phyloP scores from a whole-genome alignment of 2,113 vertebrate species.

The Spilogale gracilis region DNA sequence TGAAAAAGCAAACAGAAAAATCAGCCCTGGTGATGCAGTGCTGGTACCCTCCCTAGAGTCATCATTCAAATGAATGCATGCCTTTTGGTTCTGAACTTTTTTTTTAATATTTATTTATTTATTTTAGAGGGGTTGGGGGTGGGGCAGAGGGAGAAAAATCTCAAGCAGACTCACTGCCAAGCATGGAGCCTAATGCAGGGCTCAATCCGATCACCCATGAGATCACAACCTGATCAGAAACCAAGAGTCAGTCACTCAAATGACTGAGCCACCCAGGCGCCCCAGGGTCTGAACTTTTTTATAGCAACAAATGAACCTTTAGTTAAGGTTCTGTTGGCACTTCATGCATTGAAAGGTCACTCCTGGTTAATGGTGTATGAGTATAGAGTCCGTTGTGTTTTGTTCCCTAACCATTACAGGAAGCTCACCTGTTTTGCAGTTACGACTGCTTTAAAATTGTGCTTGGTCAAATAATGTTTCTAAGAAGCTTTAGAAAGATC shows the following conservation, averaged over 20 bases:
- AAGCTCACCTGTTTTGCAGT: constrained; percentile 54
- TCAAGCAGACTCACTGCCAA: background rate
- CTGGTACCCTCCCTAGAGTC: constrained; percentile 3
- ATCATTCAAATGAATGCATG: constrained; percentile 50
- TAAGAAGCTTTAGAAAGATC: constrained; percentile 73
- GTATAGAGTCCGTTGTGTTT: constrained; percentile 39
- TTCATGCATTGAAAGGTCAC: constrained; percentile 76
- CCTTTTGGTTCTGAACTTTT: constrained; percentile 37
- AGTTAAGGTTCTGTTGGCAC: constrained; percentile 56
- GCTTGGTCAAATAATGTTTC: constrained; percentile 60
- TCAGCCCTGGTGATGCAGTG: background rate
- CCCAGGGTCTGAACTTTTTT: constrained; percentile 13
- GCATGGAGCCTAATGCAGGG: background rate
- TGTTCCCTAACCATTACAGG: constrained; percentile 43
- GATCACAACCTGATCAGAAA: background rate
- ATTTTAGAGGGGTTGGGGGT: background rate
- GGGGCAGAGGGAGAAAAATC: background rate
- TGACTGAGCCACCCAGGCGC: background rate
- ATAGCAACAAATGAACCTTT: constrained; percentile 60
- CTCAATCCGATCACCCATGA: background rate
- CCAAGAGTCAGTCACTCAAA: background rate
- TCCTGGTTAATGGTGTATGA: constrained; percentile 62
- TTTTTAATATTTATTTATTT: background rate
- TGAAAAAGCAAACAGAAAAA: constrained; percentile 36
- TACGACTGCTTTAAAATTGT: constrained; percentile 65